Evolutionary conservation across 2,797 vertebrate species (phyloP).

Genomic region (Anguilla marmorata): DNA sequence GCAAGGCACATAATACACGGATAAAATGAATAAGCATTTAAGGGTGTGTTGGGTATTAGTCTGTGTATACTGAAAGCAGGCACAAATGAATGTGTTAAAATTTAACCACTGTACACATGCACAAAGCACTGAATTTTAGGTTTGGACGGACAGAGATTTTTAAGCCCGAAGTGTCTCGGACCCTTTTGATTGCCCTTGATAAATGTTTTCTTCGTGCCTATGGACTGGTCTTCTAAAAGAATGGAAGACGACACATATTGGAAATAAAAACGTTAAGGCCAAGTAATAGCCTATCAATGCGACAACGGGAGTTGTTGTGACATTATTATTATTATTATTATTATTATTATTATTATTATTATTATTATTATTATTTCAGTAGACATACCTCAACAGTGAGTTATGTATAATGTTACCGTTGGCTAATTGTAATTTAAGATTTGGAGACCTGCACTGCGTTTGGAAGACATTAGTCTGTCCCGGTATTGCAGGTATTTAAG

Average conservation of each 20-base stretch:
- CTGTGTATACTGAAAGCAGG: neutral
- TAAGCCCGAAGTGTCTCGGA: neutral
- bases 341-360: slow-evolving; percentile 3
- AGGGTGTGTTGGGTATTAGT: neutral
- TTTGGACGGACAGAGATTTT: neutral
- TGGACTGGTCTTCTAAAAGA: neutral
- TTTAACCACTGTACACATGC: neutral
- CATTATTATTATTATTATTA: neutral
- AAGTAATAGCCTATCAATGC: neutral
- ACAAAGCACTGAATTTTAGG: neutral
- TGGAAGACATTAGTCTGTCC: neutral
- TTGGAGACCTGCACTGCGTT: slow-evolving; percentile 10
- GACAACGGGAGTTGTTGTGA: neutral
- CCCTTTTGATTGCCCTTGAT: slow-evolving; percentile 1
- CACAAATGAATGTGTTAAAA: neutral
- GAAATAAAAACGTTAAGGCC: neutral
- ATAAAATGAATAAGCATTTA: neutral
- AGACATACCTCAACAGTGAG: neutral
- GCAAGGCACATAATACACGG: neutral
- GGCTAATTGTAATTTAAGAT: neutral
- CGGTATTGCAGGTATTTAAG: neutral
- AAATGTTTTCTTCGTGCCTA: neutral
- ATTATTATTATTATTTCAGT: neutral
- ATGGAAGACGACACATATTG: neutral
- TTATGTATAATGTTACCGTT: neutral